phyloP scores from a whole-genome alignment of 2,888 invertebrate species.

The Piscicola geometra region DNA sequence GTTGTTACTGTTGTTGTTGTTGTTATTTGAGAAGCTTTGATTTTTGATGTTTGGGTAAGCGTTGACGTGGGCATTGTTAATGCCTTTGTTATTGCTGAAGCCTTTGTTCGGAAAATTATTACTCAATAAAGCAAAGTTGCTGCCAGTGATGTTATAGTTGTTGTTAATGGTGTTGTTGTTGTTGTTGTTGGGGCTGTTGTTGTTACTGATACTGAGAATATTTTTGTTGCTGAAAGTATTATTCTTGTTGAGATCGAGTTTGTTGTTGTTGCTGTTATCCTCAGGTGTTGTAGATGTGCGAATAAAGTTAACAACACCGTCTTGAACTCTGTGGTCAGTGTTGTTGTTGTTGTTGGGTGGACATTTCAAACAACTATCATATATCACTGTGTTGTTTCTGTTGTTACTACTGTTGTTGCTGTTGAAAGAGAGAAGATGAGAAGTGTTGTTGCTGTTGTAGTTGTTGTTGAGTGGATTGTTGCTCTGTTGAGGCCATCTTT shows the following conservation, averaged over 20 bases:
- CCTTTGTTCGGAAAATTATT: neutral
- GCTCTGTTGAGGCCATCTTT: conserved; percentile 9
- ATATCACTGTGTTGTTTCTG: no score
- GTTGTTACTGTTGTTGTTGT: conserved; percentile 5
- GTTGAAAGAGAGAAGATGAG: no score
- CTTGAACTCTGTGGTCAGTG: no score
- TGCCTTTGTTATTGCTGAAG: conserved; percentile 6
- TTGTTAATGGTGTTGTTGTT: no score
- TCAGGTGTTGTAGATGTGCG: no score
- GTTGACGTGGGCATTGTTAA: neutral
- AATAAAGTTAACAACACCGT: no score
- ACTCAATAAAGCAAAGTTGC: neutral
- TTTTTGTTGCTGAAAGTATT: neutral
- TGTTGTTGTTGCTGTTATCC: neutral
- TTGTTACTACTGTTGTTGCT: no score
- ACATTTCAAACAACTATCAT: no score
- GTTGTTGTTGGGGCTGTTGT: no score
- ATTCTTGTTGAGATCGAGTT: conserved; percentile 10
- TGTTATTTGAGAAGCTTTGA: neutral
- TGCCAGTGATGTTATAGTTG: neutral
- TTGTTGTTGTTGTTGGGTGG: no score
- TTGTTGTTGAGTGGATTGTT: neutral
- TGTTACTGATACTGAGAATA: neutral
- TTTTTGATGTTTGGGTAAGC: neutral
- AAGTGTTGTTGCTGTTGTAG: no score